phyloP scores from a whole-genome alignment of 1,140 invertebrate genomes.

The Neelides sp. region DNA sequence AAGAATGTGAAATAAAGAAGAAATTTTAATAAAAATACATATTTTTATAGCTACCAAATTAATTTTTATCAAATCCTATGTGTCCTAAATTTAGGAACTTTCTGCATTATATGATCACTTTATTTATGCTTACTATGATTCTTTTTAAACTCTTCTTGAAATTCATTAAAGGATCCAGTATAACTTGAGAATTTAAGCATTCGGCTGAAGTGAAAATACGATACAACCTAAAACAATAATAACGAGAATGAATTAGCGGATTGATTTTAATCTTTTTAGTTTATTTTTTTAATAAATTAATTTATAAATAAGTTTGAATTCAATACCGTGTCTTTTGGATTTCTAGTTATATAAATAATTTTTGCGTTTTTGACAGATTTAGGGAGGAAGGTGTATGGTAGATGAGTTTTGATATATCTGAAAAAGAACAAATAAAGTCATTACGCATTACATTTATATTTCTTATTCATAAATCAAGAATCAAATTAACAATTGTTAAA shows the following conservation, averaged over 20 bases:
- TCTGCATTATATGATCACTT: too few species aligned
- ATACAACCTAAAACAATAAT: slow-evolving; percentile 34
- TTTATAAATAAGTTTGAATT: not conserved
- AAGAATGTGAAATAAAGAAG: not conserved
- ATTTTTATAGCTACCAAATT: not conserved
- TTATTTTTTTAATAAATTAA: not conserved
- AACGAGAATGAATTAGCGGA: not conserved
- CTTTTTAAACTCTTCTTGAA: slow-evolving; percentile 38
- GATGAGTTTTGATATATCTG: slow-evolving; percentile 26
- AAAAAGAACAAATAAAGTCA: too few species aligned
- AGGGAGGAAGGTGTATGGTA: slow-evolving; percentile 23
- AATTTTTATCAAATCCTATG: not conserved
- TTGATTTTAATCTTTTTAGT: not conserved
- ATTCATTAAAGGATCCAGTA: slow-evolving; percentile 36
- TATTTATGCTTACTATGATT: slow-evolving; percentile 36
- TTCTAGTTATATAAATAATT: slow-evolving; percentile 41
- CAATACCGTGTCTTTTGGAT: slow-evolving; percentile 44
- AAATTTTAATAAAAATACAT: not conserved
- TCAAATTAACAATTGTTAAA: slow-evolving; percentile 1
- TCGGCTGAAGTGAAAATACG: slow-evolving; percentile 40
- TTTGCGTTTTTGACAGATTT: slow-evolving; percentile 27
- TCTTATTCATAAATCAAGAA: slow-evolving; percentile 1
- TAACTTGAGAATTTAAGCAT: slow-evolving; percentile 36
- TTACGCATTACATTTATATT: too few species aligned
- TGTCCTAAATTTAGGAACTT: too few species aligned